These are phyloP conservation scores for Phaedon cochleariae DNA, from an alignment of 2,888 invertebrate species.

Conservation along the genomic window DNA sequence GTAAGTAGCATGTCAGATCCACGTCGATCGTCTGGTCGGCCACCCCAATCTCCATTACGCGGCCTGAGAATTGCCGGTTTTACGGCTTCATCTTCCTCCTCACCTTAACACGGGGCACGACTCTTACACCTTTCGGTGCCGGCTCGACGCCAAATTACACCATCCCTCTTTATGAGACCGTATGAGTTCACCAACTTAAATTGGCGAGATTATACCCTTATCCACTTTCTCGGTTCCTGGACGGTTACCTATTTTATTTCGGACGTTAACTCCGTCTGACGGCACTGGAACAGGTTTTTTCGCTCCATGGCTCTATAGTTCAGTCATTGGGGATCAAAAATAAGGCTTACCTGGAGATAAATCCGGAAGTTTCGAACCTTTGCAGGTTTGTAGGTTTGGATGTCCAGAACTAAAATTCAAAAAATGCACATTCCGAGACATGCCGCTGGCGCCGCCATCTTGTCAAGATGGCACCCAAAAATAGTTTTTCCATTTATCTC, in stretches of 20 bases:
- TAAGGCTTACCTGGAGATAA: no score
- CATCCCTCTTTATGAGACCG: constrained; percentile 17
- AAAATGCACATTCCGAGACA: no score
- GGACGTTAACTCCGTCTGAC: neutral
- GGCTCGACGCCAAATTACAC: constrained; percentile 19
- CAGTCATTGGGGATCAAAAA: no score
- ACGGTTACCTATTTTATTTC: neutral
- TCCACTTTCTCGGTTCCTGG: constrained; percentile 2
- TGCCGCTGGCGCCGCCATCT: no score
- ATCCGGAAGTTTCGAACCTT: no score
- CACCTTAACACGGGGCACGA: constrained; percentile 29
- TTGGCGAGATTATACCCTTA: constrained; percentile 14
- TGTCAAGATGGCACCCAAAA: no score
- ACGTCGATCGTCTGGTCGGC: constrained; percentile 41
- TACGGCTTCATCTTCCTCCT: constrained; percentile 53
- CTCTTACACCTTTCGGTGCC: constrained; percentile 27
- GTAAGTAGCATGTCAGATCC: neutral
- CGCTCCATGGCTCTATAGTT: no score
- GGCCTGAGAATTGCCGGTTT: constrained; percentile 55
- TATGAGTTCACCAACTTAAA: constrained; percentile 21
- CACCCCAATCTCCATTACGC: constrained; percentile 54
- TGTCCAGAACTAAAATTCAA: no score
- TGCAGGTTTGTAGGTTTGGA: no score
- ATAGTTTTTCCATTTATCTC: no score
- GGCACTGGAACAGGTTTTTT: neutral